Base-by-base conservation (phyloP, 2,113 vertebrate genomes). In the Nycticorax nycticorax region DNA sequence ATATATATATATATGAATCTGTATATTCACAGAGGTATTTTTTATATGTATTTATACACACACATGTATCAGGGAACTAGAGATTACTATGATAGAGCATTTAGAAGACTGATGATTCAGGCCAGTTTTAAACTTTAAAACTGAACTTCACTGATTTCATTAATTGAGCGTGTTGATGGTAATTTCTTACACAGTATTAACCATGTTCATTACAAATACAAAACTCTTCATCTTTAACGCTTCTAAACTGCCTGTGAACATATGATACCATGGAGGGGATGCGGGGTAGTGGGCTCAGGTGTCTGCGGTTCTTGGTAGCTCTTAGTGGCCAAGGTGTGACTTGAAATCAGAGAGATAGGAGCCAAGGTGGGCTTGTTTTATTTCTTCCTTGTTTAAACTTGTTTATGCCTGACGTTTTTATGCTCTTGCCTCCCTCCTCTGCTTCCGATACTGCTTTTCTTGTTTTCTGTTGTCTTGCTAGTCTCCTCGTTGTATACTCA, bases 241-340 rank as follows among this genome's bases (percentile, higher is more conserved):
- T 68, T 92, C 10, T 35, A 55, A 89, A 30, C 2, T 56, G n/a
- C 0, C 6, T 78, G 14, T 59, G 24, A 82, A 17, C 64, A 47
- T 55, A n/a, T 10, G 13, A 35, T 27, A 37, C 18, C 24, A 2
- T 1, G 1, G 6, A 52, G 2, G 2, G 24, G 12, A 35, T 56
- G 5, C 0, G 3, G 57, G 12, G 16, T n/a, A 21, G 6, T 12
- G 3, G 12, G 4, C 18, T 48, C 12, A 41, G 22, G 20, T 37
- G 19, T 13, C 15, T 91, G 37, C 3, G 7, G 13, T 43, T 68
- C 50, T 71, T 74, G 5, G 10, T 28, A 57, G 12, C 8, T 74
- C 37, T 78, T 59, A 60, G 39, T 27, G 27, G 6, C 19, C 17
- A 33, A 57, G 12, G 5, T 21, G 7, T 45, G 8, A 12, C 8